Percentiles rank a stretch among this genome's conserved stretches.
Evolutionary conservation across 2,888 invertebrate species (phyloP).

Genomic region (Vanessa cardui): DNA sequence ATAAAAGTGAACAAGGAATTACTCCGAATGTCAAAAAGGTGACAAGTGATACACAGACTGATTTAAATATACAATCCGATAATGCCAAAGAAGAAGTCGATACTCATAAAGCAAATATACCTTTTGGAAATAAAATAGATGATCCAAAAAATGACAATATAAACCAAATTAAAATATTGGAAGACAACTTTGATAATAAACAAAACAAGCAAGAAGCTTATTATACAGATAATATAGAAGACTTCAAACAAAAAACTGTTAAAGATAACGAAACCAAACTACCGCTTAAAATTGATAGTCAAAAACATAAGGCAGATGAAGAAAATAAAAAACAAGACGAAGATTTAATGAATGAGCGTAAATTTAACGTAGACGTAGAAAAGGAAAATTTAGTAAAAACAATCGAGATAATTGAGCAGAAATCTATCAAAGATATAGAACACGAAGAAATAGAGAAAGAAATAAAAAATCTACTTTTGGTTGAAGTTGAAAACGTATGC

Average conservation of each 20-base stretch:
- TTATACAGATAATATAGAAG: not conserved
- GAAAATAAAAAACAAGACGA: conserved; percentile 2
- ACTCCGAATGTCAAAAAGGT: not conserved
- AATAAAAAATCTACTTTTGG: conserved; percentile 48
- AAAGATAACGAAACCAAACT: not conserved
- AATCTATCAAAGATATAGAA: conserved; percentile 6
- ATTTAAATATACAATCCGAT: not conserved
- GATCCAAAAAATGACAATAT: not conserved
- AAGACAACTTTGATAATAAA: not conserved
- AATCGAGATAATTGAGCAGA: not conserved
- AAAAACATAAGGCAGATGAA: not conserved
- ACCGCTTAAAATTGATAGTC: not conserved
- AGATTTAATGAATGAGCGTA: not conserved
- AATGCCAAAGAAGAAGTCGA: not conserved
- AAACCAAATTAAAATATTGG: not conserved
- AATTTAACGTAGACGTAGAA: not conserved
- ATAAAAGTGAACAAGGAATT: not conserved
- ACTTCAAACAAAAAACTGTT: not conserved
- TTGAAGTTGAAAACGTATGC: conserved; percentile 56
- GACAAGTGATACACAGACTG: not conserved
- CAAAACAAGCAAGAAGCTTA: not conserved
- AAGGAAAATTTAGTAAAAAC: not conserved
- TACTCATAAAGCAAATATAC: not conserved
- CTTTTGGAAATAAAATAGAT: not conserved
- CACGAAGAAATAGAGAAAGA: conserved; percentile 25